phyloP scores from a whole-genome alignment of 2,113 vertebrate species.

The Boleophthalmus pectinirostris region DNA sequence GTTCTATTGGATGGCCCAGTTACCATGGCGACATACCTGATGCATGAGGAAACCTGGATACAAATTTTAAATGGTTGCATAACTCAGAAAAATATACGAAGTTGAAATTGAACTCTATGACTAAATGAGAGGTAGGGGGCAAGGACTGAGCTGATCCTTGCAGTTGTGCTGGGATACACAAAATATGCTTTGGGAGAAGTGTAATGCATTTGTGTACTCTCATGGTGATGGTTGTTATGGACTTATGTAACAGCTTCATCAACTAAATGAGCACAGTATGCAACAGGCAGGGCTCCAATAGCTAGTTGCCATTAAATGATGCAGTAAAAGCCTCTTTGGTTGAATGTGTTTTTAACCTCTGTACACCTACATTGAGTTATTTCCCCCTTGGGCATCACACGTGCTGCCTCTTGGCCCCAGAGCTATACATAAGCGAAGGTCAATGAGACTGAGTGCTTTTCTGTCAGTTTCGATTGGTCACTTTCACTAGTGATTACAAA shows the following conservation, averaged over 20 bases:
- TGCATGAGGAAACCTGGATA: too few relatives aligned
- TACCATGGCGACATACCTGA: too few relatives aligned
- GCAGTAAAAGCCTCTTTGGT: background rate
- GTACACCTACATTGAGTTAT: background rate
- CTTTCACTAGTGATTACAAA: background rate
- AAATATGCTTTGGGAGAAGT: background rate
- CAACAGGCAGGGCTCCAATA: background rate
- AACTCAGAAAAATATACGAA: too few relatives aligned
- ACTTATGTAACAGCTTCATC: background rate
- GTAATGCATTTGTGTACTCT: background rate
- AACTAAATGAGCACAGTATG: background rate
- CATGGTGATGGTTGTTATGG: background rate
- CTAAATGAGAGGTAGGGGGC: too few relatives aligned
- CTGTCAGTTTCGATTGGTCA: background rate
- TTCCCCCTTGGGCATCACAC: background rate
- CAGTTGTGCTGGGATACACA: too few relatives aligned
- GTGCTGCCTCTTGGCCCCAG: too few relatives aligned
- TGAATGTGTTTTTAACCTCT: background rate
- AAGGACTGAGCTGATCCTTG: too few relatives aligned
- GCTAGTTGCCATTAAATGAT: background rate
- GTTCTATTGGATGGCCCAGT: too few relatives aligned
- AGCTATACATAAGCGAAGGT: too few relatives aligned
- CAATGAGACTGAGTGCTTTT: too few relatives aligned
- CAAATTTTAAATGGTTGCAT: too few relatives aligned
- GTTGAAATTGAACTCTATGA: too few relatives aligned